These are phyloP conservation scores for Listronotus bonariensis DNA, from an alignment of 1,140 invertebrate genomes.

Conservation along the genomic window DNA sequence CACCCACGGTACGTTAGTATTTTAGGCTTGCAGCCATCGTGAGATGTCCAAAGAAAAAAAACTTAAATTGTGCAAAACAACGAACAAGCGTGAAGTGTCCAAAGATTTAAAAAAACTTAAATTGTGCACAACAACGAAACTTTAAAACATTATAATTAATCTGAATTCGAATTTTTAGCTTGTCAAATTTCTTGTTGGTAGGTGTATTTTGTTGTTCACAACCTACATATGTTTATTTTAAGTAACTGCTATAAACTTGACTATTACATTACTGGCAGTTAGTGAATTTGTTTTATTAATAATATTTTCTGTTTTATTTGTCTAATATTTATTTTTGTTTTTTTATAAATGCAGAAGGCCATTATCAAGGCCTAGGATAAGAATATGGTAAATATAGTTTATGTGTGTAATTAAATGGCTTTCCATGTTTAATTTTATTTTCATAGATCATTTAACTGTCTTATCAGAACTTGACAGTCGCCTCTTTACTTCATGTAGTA, in stretches of 20 bases:
- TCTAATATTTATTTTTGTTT: conserved; percentile 37
- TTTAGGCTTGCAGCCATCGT: too few species aligned
- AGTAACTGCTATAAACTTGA: background rate
- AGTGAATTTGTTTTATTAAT: background rate
- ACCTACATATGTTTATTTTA: too few species aligned
- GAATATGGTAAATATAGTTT: conserved; percentile 78
- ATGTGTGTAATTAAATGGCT: conserved; percentile 10
- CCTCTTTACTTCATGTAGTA: background rate
- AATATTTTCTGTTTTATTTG: conserved; percentile 1
- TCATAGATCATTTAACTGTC: conserved; percentile 8
- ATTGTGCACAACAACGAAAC: too few species aligned
- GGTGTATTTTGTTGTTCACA: too few species aligned
- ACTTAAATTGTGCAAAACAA: too few species aligned
- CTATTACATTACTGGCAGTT: background rate
- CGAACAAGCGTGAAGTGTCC: too few species aligned
- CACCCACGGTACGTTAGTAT: too few species aligned
- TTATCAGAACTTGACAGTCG: background rate
- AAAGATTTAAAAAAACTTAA: too few species aligned
- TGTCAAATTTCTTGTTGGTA: too few species aligned
- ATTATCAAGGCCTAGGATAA: conserved; percentile 84
- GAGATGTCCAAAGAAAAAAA: too few species aligned
- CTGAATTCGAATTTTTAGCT: too few species aligned
- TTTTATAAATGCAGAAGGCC: conserved; percentile 68
- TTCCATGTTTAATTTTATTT: conserved; percentile 1
- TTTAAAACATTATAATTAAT: too few species aligned